Base-by-base conservation (phyloP, 1,140 invertebrate genomes). In the Diprion similis region DNA sequence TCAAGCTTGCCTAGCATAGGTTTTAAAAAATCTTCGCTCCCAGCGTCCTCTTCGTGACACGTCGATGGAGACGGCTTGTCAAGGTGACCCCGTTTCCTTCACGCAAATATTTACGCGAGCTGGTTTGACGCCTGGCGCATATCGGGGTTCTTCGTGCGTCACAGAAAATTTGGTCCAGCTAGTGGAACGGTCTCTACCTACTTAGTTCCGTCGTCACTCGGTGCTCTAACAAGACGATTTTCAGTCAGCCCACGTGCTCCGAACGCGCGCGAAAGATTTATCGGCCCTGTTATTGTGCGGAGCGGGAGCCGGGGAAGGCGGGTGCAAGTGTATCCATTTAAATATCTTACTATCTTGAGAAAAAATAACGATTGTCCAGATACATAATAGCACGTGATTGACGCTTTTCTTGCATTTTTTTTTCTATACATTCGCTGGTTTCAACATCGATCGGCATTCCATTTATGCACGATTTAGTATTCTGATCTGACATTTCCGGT, bases 101-200 rank as follows among this genome's bases (percentile, higher is more conserved):
- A 9, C 51, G 51, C 51, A 59, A 59, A 59, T 59, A 59, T 59
- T 59, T 59, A 59, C 51, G 51, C 51, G 2, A 59, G 3, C n/a
- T 59, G 51, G 51, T n/a, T 59, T 59, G 51, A 59, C 51, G 51
- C 51, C 51, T 59, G 51, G n/a, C 51, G 11, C 51, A 59, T 59
- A 8, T 59, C 51, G 51, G 11, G n/a, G 51, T 59, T 59, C 9
- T 9, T 59, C 51, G 51, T 59, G 51, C 51, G 51, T 59, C 51
- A 59, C 11, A 59, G 9, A 59, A 59, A 37, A 59, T 59, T 59
- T 17, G n/a, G 51, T 59, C 51, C 51, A 13, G 9, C 11, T 6
- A 37, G 24, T 37, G 24, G 24, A 37, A 37, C 24, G 24, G 51
- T 15, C 11, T 59, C 4, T 59, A 59, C 51, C n/a, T 59, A 59